Evolutionary conservation across 2,888 invertebrate species (phyloP), one percentile per base, ranked within the genome.

Genomic region (Scaptomyza caliginosa): DNA sequence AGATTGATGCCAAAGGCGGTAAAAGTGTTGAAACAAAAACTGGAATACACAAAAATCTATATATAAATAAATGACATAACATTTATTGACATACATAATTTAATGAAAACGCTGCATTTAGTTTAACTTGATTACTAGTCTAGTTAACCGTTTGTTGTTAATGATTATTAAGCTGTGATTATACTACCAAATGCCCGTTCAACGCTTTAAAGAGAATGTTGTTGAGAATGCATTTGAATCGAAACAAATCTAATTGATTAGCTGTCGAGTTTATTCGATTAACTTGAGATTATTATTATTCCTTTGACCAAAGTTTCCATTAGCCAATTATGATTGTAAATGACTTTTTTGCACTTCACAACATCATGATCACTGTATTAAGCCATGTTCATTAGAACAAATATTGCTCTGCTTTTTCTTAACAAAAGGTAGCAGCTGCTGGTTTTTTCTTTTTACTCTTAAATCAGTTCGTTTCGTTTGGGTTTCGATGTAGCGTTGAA

Each of bases 321-420:
- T 5, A 26, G n/a, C 6, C 3, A 19, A 38, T n/a, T 42, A 55
- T 49, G 32, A 17, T 49, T 34, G 10, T 17, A 10, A 8, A n/a
- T 38, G 38, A 38, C 17, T 38, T 19, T 19, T n/a, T 49, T 69
- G 56, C 48, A 38, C 56, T 50, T 50, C 50, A 16, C 7, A 48
- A 56, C n/a, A n/a, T n/a, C n/a, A 71, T 70, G 32, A 71, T 34
- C 55, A 49, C 60, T 39, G 36, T 36, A 65, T 59, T 7, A 49
- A 56, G 11, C 6, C 23, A 38, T 19, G 40, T 51, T 71, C 56
- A 38, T 17, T 39, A 23, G 26, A 26, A 5, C 24, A 39, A 36
- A 42, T 57, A 19, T 24, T 36, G 51, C 21, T 42, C 30, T 30
- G 23, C 43, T 36, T 34, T 32, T n/a, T n/a, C n/a, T n/a, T n/a